Percentiles rank a stretch among this genome's conserved stretches.
Conservation (phyloP, 2,888 invertebrate genomes). For the Campopleginae sp. region DNA sequence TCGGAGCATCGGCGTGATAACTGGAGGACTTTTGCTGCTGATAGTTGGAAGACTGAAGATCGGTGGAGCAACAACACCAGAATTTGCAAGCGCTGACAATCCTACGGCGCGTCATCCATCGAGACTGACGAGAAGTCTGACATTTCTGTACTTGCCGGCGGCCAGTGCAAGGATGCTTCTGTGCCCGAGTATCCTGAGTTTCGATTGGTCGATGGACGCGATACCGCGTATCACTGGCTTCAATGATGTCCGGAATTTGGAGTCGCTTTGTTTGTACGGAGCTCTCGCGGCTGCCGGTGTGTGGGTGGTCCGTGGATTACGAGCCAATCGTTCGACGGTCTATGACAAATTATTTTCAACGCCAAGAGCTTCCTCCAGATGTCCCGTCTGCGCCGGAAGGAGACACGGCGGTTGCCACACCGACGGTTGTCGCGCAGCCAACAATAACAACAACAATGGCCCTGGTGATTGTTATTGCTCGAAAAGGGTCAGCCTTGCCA, state of each 20-base stretch:
- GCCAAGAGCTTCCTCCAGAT: slow-evolving; percentile 83
- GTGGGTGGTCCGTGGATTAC: slow-evolving; percentile 77
- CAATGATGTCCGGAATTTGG: slow-evolving; percentile 92
- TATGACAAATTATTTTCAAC: slow-evolving; percentile 57
- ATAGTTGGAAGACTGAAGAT: slow-evolving; percentile 91
- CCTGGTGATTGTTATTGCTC: slow-evolving; percentile 85
- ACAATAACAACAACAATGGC: slow-evolving; percentile 85
- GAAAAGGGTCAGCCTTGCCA: slow-evolving; percentile 75
- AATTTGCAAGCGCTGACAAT: slow-evolving; percentile 97
- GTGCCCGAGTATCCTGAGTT: slow-evolving; percentile 95
- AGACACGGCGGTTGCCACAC: slow-evolving; percentile 90
- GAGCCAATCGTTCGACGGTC: slow-evolving; percentile 58
- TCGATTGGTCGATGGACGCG: slow-evolving; percentile 99
- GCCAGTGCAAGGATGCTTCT: slow-evolving; percentile 95
- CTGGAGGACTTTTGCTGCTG: slow-evolving; percentile 88
- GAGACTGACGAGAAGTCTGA: slow-evolving; percentile 92
- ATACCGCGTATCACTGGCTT: slow-evolving; percentile 93
- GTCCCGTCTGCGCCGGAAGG: slow-evolving; percentile 89
- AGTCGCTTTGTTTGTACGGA: slow-evolving; percentile 91
- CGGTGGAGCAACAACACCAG: slow-evolving; percentile 89
- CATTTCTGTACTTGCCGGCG: slow-evolving; percentile 96
- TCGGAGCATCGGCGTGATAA: slow-evolving; percentile 89
- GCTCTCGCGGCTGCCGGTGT: slow-evolving; percentile 78
- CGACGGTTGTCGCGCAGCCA: slow-evolving; percentile 88
- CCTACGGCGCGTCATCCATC: slow-evolving; percentile 96